Evolutionary conservation across 2,113 vertebrate species (phyloP).

Genomic region (Romanogobio albipinnatus): DNA sequence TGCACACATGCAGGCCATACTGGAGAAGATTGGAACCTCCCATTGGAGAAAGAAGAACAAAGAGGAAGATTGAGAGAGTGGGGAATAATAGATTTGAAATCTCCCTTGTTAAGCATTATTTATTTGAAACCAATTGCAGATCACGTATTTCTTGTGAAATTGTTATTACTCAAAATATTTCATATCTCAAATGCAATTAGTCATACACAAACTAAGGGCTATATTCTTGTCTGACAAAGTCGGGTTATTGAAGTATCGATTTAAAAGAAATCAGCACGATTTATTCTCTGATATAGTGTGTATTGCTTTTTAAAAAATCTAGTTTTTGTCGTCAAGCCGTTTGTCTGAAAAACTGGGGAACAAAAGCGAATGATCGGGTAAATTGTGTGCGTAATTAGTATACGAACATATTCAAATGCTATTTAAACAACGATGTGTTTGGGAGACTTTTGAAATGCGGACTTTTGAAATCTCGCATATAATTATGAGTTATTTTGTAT

Average conservation of each 20-base stretch:
- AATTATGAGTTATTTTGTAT: too few relatives aligned
- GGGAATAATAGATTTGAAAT: not conserved
- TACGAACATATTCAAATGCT: constrained; percentile 5
- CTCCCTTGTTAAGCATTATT: not conserved
- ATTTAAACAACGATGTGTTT: not conserved
- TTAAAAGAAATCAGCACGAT: not conserved
- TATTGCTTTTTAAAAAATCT: not conserved
- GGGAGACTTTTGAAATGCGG: not conserved
- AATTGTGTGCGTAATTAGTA: not conserved
- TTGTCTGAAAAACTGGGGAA: not conserved
- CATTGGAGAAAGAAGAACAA: not conserved
- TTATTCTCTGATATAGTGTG: not conserved
- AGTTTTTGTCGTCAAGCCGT: not conserved
- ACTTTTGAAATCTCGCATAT: too few relatives aligned
- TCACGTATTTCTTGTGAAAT: not conserved
- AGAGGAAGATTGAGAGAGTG: not conserved
- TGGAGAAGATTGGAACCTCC: not conserved
- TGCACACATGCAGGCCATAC: too few relatives aligned
- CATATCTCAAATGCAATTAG: not conserved
- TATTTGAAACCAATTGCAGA: not conserved
- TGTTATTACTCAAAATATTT: not conserved
- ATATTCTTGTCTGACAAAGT: not conserved
- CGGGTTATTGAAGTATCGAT: not conserved
- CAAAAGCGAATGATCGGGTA: not conserved
- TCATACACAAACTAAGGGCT: not conserved